A percentile compares a stretch with the other conserved stretches of the same genome.
phyloP scores from a whole-genome alignment of 1,140 invertebrate genomes.

The Heliconius eleuchia region DNA sequence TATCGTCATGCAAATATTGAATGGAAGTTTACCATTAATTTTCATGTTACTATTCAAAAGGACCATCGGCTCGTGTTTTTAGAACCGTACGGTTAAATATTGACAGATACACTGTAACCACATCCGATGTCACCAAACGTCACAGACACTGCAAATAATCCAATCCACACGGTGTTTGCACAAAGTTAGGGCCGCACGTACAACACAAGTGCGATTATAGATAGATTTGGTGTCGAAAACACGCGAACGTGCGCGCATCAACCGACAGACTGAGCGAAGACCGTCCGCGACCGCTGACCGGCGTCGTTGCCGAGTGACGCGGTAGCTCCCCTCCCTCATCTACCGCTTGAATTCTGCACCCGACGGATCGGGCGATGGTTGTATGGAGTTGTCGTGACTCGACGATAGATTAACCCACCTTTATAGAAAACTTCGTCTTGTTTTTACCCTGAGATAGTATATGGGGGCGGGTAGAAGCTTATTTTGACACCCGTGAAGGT shows the following conservation, averaged over 20 bases:
- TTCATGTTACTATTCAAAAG: constrained; percentile 80
- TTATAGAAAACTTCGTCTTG: constrained; percentile 66
- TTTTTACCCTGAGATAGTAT: constrained; percentile 49
- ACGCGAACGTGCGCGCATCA: constrained; percentile 41
- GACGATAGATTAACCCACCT: constrained; percentile 60
- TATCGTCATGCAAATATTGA: constrained; percentile 63
- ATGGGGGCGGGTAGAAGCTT: not conserved
- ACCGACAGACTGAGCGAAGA: constrained; percentile 53
- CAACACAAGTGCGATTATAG: constrained; percentile 28
- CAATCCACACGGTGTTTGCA: constrained; percentile 59
- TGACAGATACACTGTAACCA: constrained; percentile 58
- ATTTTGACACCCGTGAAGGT: constrained; percentile 41
- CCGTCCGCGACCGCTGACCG: constrained; percentile 48
- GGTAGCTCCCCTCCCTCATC: constrained; percentile 56
- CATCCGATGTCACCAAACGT: constrained; percentile 63
- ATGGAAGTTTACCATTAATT: constrained; percentile 76
- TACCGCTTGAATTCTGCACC: constrained; percentile 52
- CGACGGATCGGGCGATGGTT: constrained; percentile 63
- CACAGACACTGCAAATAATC: constrained; percentile 68
- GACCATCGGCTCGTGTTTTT: constrained; percentile 72
- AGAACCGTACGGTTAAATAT: constrained; percentile 48
- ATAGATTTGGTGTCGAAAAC: constrained; percentile 33
- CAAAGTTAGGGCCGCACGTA: constrained; percentile 58
- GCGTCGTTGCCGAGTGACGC: constrained; percentile 61
- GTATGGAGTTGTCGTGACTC: constrained; percentile 61